phyloP scores from a whole-genome alignment of 2,113 vertebrate genomes.

The Pelmatolapia mariae region DNA sequence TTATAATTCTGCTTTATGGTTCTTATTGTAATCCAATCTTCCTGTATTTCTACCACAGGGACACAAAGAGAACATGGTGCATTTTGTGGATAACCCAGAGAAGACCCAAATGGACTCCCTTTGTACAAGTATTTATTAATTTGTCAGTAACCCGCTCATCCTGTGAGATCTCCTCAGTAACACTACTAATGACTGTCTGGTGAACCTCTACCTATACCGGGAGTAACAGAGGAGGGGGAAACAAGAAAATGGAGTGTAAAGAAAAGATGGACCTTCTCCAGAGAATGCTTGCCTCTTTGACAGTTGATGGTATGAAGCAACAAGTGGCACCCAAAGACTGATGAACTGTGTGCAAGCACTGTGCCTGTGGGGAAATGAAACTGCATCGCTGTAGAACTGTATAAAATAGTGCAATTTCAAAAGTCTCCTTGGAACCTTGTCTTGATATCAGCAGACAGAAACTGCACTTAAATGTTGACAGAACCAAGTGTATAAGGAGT shows the following conservation, averaged over 20 bases:
- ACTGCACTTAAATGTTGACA: constrained; percentile 20
- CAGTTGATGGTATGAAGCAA: not conserved
- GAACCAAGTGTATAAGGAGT: not conserved
- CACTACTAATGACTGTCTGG: constrained; percentile 64
- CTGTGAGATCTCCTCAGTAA: constrained; percentile 55
- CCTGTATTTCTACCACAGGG: not conserved
- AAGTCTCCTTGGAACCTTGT: constrained; percentile 17
- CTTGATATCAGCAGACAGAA: constrained; percentile 47
- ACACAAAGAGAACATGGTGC: constrained; percentile 13
- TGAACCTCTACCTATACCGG: constrained; percentile 39
- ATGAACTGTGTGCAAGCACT: not conserved
- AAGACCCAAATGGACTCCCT: constrained; percentile 21
- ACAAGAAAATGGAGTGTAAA: not conserved
- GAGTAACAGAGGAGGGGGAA: not conserved
- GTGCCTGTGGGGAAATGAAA: not conserved
- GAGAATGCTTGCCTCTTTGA: not conserved
- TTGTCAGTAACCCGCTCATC: constrained; percentile 48
- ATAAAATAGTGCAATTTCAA: constrained; percentile 41
- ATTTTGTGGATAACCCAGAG: constrained; percentile 25
- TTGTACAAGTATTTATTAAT: constrained; percentile 50
- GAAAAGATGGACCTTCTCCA: constrained; percentile 7
- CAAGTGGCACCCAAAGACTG: not conserved
- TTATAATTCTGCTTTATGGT: not conserved
- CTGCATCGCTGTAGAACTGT: constrained; percentile 32
- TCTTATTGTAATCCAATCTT: not conserved